Percentiles rank a stretch among this genome's conserved stretches.
Conservation (phyloP, 1,140 invertebrate genomes). For the Solenopsis invicta region DNA sequence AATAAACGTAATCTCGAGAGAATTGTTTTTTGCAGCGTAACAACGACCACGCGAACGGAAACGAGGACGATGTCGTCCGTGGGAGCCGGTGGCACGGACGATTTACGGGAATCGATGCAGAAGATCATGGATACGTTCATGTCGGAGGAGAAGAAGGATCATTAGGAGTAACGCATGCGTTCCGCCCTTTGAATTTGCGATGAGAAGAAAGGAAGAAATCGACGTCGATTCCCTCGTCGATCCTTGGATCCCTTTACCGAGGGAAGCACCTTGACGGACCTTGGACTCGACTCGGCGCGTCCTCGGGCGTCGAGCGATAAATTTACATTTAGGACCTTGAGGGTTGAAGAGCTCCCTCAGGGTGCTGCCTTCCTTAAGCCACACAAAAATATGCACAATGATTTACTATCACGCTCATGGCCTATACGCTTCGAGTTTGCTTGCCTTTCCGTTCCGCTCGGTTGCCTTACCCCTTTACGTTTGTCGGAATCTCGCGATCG, state of each 20-base stretch:
- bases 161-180: constrained; percentile 64
- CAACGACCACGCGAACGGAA: constrained; percentile 86
- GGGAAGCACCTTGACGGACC: neutral
- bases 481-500: constrained; percentile 67
- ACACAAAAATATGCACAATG: constrained; percentile 67
- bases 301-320: constrained; percentile 58
- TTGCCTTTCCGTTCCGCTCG: constrained; percentile 71
- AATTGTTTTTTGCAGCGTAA: constrained; percentile 83
- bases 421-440: constrained; percentile 77
- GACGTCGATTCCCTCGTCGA: constrained; percentile 2
- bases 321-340: neutral
- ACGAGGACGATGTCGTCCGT: constrained; percentile 81
- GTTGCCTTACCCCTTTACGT: constrained; percentile 73
- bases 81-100: constrained; percentile 79
- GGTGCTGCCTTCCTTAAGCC: constrained; percentile 10
- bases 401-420: constrained; percentile 73
- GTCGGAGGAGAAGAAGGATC: constrained; percentile 86
- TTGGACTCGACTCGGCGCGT: constrained; percentile 35
- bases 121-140: constrained; percentile 88
- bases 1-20: neutral
- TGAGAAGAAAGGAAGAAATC: neutral
- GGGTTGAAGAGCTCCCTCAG: neutral
- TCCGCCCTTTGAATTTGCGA: neutral
- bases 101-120: constrained; percentile 87
- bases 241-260: constrained; percentile 2